Percentiles rank a stretch among this genome's conserved stretches.
Conservation (phyloP, 2,888 invertebrate species). For the Ferdinandea cuprea region DNA sequence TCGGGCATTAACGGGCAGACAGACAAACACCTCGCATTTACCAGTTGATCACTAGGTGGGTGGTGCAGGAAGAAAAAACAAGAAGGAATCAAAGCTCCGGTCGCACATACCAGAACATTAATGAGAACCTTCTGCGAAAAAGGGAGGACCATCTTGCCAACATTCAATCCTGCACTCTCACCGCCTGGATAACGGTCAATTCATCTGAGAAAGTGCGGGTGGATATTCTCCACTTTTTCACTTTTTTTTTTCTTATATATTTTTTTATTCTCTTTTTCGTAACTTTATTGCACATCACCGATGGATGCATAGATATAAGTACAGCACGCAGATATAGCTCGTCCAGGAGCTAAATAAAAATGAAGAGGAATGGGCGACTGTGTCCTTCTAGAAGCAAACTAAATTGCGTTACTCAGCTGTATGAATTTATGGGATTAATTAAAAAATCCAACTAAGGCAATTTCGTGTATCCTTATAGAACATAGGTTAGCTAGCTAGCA, state of each 20-base stretch:
- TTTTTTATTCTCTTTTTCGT: too few species aligned
- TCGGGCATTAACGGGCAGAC: slow-evolving; percentile 50
- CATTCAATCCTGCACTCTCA: slow-evolving; percentile 7
- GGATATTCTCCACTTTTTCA: slow-evolving; percentile 7
- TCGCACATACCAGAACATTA: slow-evolving; percentile 35
- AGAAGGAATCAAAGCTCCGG: slow-evolving; percentile 33
- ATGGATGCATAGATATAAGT: slow-evolving; percentile 11
- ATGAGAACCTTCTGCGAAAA: slow-evolving; percentile 42
- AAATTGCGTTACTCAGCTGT: slow-evolving; percentile 75
- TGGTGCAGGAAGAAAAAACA: slow-evolving; percentile 18
- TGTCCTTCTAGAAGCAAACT: slow-evolving; percentile 28
- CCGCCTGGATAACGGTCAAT: slow-evolving; percentile 32
- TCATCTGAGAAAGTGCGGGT: slow-evolving; percentile 48
- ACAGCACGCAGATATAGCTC: not conserved
- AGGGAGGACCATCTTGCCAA: slow-evolving; percentile 15
- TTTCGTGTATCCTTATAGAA: slow-evolving; percentile 48
- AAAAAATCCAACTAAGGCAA: slow-evolving; percentile 72
- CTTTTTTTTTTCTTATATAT: not conserved
- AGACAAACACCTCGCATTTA: slow-evolving; percentile 61
- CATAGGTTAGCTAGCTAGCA: slow-evolving; percentile 41
- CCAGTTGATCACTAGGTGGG: slow-evolving; percentile 58
- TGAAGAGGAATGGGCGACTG: not conserved
- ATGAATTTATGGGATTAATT: slow-evolving; percentile 75
- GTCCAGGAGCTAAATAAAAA: slow-evolving; percentile 20
- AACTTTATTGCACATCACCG: slow-evolving; percentile 25